Conservation (phyloP, 1,140 invertebrate genomes). For the Danaus plexippus region DNA sequence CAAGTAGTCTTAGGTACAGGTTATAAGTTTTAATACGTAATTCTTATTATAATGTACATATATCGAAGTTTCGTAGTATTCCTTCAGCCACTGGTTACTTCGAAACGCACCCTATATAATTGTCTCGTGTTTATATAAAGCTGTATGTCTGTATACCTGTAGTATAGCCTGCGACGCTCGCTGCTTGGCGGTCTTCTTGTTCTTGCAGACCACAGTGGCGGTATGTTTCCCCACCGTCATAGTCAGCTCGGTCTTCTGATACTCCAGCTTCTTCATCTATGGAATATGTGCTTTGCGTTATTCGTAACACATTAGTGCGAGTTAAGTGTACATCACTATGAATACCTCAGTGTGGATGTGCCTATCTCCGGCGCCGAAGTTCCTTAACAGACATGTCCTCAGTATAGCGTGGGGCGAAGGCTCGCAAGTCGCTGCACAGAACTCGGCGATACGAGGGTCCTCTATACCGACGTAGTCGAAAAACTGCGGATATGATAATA, state of each 20-base stretch:
- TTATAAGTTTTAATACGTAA: too few species aligned
- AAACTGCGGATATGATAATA: slow-evolving; percentile 73
- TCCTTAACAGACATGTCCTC: slow-evolving; percentile 92
- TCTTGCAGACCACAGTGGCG: slow-evolving; percentile 91
- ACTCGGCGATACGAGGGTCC: slow-evolving; percentile 93
- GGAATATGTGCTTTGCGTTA: neutral
- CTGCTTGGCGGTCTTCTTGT: slow-evolving; percentile 98
- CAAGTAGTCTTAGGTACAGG: too few species aligned
- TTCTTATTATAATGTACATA: too few species aligned
- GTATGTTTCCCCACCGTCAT: slow-evolving; percentile 96
- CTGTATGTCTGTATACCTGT: slow-evolving; percentile 69
- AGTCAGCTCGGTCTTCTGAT: slow-evolving; percentile 94
- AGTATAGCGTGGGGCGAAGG: slow-evolving; percentile 95
- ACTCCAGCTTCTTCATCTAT: slow-evolving; percentile 84
- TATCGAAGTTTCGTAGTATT: too few species aligned
- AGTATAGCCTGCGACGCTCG: slow-evolving; percentile 95
- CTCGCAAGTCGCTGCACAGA: slow-evolving; percentile 95
- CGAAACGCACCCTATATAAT: too few species aligned
- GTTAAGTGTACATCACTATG: neutral
- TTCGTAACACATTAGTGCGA: neutral
- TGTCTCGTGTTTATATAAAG: too few species aligned
- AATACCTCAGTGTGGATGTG: slow-evolving; percentile 88
- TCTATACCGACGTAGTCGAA: slow-evolving; percentile 95
- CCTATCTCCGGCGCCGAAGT: slow-evolving; percentile 92
- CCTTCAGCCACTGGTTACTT: too few species aligned